These are phyloP conservation scores for Plagodis dolabraria DNA, from an alignment of 2,888 invertebrate genomes.

Conservation along the genomic window DNA sequence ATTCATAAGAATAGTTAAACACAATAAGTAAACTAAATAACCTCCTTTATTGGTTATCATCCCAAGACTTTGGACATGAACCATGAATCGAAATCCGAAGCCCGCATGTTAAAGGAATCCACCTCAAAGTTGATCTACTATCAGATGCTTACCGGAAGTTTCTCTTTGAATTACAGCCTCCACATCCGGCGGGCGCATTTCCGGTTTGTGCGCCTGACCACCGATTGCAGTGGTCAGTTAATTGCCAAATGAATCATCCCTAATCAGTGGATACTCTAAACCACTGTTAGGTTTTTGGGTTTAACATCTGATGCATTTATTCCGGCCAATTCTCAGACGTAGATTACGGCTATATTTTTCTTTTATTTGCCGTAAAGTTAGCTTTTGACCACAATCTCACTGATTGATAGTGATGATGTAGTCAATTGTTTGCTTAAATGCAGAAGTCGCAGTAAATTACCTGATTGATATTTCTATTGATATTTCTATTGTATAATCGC, in stretches of 20 bases:
- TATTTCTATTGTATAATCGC: too few relatives aligned
- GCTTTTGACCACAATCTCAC: too few relatives aligned
- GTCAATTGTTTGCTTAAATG: too few relatives aligned
- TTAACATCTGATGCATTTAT: slow-evolving; percentile 30
- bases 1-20: too few relatives aligned
- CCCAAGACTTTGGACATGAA: too few relatives aligned
- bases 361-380: too few relatives aligned
- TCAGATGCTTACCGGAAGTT: slow-evolving; percentile 69
- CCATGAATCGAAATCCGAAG: neutral
- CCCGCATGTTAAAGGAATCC: slow-evolving; percentile 22
- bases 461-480: too few relatives aligned
- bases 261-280: slow-evolving; percentile 59
- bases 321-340: slow-evolving; percentile 18
- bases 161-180: slow-evolving; percentile 77
- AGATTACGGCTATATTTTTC: neutral
- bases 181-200: slow-evolving; percentile 77
- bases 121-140: slow-evolving; percentile 46
- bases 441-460: too few relatives aligned
- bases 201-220: slow-evolving; percentile 56
- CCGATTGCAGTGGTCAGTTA: slow-evolving; percentile 65
- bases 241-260: slow-evolving; percentile 74
- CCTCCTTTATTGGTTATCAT: too few relatives aligned
- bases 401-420: too few relatives aligned
- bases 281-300: slow-evolving; percentile 29
- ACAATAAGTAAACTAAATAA: too few relatives aligned